phyloP scores from a whole-genome alignment of 1,140 invertebrate species.

The Cataglyphis hispanica region DNA sequence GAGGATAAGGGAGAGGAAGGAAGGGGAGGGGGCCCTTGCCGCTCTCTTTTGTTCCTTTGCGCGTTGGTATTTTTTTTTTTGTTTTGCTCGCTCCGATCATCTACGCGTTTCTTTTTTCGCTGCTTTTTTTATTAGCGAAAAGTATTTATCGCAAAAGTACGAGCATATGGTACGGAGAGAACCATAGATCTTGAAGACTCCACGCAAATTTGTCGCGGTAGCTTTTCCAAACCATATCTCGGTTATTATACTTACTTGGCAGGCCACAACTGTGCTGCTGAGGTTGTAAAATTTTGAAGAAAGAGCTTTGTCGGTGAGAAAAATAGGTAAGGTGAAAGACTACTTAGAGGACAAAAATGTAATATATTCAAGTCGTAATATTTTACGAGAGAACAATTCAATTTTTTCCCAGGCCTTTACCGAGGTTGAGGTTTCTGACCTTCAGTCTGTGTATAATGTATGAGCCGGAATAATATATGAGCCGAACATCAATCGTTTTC shows the following conservation, averaged over 20 bases:
- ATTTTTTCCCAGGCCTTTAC: neutral
- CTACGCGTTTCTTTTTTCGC: neutral
- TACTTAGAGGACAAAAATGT: neutral
- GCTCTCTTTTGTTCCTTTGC: slow-evolving; percentile 41
- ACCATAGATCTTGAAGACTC: neutral
- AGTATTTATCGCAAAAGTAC: slow-evolving; percentile 11
- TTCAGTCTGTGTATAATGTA: neutral
- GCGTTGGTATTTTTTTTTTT: slow-evolving; percentile 37
- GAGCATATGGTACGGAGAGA: neutral
- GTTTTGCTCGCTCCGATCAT: neutral
- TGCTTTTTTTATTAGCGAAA: slow-evolving; percentile 10
- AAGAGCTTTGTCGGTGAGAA: neutral
- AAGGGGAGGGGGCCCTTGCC: neutral
- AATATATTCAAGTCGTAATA: neutral
- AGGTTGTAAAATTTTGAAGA: neutral
- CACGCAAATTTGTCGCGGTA: neutral
- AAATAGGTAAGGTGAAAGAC: neutral
- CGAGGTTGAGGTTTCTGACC: neutral
- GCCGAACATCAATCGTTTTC: neutral
- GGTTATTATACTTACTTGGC: neutral
- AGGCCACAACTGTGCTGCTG: neutral
- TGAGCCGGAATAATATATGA: neutral
- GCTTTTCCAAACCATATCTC: neutral
- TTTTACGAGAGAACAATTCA: neutral
- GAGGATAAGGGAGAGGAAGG: no score